Evolutionary conservation across 2,888 invertebrate species (phyloP).

Genomic region (Meghimatium bilineatum): DNA sequence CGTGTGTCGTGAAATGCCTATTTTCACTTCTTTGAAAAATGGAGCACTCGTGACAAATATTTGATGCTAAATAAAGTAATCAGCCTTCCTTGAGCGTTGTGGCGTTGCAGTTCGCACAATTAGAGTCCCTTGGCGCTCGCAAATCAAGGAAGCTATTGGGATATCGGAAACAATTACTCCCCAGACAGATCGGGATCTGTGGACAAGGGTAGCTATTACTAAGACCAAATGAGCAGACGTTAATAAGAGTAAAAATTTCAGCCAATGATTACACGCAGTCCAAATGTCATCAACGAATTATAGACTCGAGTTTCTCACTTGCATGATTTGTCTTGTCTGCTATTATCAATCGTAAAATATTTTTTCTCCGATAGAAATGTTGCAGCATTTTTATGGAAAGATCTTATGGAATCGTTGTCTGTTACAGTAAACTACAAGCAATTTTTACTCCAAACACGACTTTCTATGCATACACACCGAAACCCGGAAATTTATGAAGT

Average conservation of each 20-base stretch:
- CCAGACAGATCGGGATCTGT: neutral
- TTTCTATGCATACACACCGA: too few species aligned
- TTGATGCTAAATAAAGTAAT: slow-evolving; percentile 55
- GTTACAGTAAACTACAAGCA: too few species aligned
- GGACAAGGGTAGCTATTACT: slow-evolving; percentile 34
- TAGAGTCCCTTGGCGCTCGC: slow-evolving; percentile 28
- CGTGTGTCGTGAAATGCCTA: slow-evolving; percentile 13
- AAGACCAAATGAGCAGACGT: slow-evolving; percentile 31
- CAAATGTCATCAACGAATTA: slow-evolving; percentile 31
- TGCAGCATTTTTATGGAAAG: neutral
- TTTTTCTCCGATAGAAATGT: too few species aligned
- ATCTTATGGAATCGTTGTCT: too few species aligned
- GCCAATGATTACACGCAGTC: slow-evolving; percentile 29
- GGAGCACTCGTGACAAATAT: slow-evolving; percentile 54
- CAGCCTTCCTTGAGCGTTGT: neutral
- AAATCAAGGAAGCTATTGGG: slow-evolving; percentile 24
- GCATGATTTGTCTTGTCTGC: slow-evolving; percentile 29
- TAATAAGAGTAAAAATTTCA: slow-evolving; percentile 28
- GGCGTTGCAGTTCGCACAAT: slow-evolving; percentile 19
- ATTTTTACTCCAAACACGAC: too few species aligned
- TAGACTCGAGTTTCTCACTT: slow-evolving; percentile 33
- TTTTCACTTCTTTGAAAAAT: slow-evolving; percentile 6
- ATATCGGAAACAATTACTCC: slow-evolving; percentile 40
- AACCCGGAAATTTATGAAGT: too few species aligned
- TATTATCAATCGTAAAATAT: neutral